Evolutionary conservation across 35 echinoderm and acorn worm genomes (phyloP), one percentile per base, ranked within the genome.

Genomic region (Strongylocentrotus purpuratus): DNA sequence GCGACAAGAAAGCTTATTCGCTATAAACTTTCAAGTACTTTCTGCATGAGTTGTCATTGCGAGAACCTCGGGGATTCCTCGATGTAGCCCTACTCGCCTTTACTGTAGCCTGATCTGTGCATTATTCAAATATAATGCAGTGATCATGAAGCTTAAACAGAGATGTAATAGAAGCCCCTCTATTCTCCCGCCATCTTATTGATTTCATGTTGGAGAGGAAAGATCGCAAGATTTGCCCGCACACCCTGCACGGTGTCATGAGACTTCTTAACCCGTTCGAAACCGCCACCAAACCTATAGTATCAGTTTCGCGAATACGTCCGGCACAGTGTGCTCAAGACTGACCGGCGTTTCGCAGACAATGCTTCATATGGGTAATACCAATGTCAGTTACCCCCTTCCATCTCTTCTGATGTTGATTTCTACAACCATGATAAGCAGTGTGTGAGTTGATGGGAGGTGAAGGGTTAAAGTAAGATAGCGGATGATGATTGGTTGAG

Each of bases 171-270:
- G 65, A 8, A 78, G 65, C 65, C 20, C 25, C 65, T 78, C 22
- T 78, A n/a, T 78, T 78, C 65, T 78, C 20, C 65, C 65, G 65
- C 65, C 65, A 78, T 78, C 7, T 78, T 78, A 78, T 78, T 78
- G 65, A 78, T 78, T 78, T 78, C 20, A 78, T 78, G 20, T 78
- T n/a, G 65, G 65, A 78, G 65, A 78, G 65, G 65, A 78, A 78
- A 78, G 65, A 78, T 78, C 22, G 65, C 65, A 78, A 78, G 65
- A 78, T 78, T 78, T 78, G 65, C 65, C 65, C 65, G 65, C 65
- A 78, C 65, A 78, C 65, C 65, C 65, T n/a, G 20, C 20, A 78
- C 65, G 20, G 28, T 78, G 20, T n/a, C 25, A 15, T 78, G 20
- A 28, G 28, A 4, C 28, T 78, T 18, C 65, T 78, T 78, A 78